Conservation (phyloP, 2,797 vertebrate genomes). For the Oophaga sylvatica region DNA sequence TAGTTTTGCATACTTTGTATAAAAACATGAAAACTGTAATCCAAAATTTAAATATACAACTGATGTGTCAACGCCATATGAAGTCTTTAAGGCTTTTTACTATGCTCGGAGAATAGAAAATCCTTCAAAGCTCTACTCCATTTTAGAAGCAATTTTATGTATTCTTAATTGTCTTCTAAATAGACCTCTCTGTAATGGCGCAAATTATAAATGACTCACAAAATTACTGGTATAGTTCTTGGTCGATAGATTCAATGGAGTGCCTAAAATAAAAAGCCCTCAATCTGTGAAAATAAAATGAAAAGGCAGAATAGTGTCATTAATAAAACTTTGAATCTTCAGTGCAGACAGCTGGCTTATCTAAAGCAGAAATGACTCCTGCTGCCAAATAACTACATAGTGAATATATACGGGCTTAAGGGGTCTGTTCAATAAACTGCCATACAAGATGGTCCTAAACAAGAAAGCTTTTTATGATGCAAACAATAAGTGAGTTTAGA, state of each 20-base stretch:
- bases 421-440: slow-evolving; percentile 36
- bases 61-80: slow-evolving; percentile 10
- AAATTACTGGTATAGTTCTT: slow-evolving; percentile 47
- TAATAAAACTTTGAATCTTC: slow-evolving; percentile 60
- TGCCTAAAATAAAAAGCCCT: slow-evolving; percentile 53
- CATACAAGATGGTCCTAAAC: slow-evolving; percentile 28
- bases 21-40: not conserved
- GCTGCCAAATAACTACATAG: slow-evolving; percentile 37
- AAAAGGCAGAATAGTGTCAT: slow-evolving; percentile 54
- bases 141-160: slow-evolving; percentile 56
- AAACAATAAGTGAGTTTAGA: not conserved
- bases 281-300: slow-evolving; percentile 60
- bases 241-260: slow-evolving; percentile 59
- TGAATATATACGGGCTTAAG: slow-evolving; percentile 13
- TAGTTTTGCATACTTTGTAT: not conserved
- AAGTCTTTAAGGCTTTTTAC: slow-evolving; percentile 35
- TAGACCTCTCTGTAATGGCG: slow-evolving; percentile 54
- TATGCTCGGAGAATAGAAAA: slow-evolving; percentile 24
- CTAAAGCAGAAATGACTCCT: slow-evolving; percentile 35
- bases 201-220: slow-evolving; percentile 61
- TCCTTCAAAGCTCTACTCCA: slow-evolving; percentile 32
- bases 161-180: slow-evolving; percentile 61
- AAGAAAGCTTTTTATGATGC: slow-evolving; percentile 9
- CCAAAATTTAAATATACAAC: not conserved
- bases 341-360: slow-evolving; percentile 59